Evolutionary conservation across 1,140 invertebrate species (phyloP), one percentile per base, ranked within the genome.

Genomic region (Daktulosphaira vitifoliae): DNA sequence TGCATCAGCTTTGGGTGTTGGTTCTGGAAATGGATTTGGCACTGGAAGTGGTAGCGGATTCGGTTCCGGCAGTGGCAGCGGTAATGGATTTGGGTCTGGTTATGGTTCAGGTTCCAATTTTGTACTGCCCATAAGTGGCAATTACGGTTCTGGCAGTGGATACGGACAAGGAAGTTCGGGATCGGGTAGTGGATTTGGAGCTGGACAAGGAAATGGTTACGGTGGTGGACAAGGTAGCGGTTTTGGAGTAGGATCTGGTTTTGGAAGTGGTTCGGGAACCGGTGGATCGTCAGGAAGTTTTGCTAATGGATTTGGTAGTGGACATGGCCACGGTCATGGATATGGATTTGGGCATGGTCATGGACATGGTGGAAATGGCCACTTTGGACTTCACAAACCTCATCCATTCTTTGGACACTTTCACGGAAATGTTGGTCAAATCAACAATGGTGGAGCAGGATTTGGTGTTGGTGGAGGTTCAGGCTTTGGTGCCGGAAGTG

Each of bases 401-500:
- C 18, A 25, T 20, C 11, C 49, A n/a, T 16, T 25, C 18, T 18
- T 15, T 23, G 49, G 18, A 13, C 18, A 15, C 6, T 23, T 23
- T 5, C 18, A 23, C 13, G 16, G 49, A 11, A 23, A 7, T 4
- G 23, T 42, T n/a, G 22, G 23, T 48, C 11, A 42, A 9, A 9
- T 11, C 26, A 18, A 16, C 9, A n/a, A n/a, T n/a, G 37, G 38
- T 11, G 53, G 52, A 6, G 18, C 16, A 3, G 65, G 65, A 1
- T 15, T 4, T 3, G 65, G 65, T 11, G 52, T 39, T 53, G 39
- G 22, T 29, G 13, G 25, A 13, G 42, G 42, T 16, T 15, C 9
- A 23, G 52, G 65, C 33, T 48, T 48, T 5, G 64, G 64, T 6
- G 7, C 16, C 44, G 44, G 44, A 5, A 44, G 44, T 37, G 22